Conservation (phyloP, 2,888 invertebrate species). For the Pyrgus malvae region DNA sequence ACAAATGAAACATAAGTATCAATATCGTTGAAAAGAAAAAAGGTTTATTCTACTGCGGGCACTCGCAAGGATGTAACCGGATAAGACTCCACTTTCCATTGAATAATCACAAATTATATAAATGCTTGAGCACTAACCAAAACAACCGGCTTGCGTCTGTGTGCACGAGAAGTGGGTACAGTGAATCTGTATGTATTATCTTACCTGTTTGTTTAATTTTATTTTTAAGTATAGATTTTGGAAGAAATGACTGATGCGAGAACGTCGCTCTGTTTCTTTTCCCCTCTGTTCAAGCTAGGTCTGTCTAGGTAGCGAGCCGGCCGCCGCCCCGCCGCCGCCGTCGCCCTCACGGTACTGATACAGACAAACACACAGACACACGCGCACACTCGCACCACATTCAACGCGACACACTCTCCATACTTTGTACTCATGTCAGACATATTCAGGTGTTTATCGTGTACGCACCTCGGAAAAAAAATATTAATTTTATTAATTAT, state of each 20-base stretch:
- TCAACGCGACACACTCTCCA: not conserved
- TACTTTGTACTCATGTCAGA: too few relatives aligned
- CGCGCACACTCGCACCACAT: slow-evolving; percentile 30
- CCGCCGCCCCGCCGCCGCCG: slow-evolving; percentile 63
- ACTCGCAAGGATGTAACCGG: too few relatives aligned
- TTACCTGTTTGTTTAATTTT: slow-evolving; percentile 25
- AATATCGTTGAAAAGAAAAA: too few relatives aligned
- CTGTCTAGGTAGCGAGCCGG: slow-evolving; percentile 78
- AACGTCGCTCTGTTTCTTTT: slow-evolving; percentile 77
- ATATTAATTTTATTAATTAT: too few relatives aligned
- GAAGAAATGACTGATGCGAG: slow-evolving; percentile 80
- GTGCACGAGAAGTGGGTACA: slow-evolving; percentile 9
- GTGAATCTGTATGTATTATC: slow-evolving; percentile 21
- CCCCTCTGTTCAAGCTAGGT: slow-evolving; percentile 82
- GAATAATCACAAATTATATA: not conserved
- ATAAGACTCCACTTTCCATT: not conserved
- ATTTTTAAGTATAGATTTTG: slow-evolving; percentile 43
- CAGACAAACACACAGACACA: slow-evolving; percentile 37
- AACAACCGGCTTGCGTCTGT: slow-evolving; percentile 1
- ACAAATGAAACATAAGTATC: too few relatives aligned
- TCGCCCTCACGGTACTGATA: slow-evolving; percentile 74
- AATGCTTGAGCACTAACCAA: slow-evolving; percentile 5
- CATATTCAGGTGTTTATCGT: too few relatives aligned
- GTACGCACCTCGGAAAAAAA: too few relatives aligned
- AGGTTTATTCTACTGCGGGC: too few relatives aligned